Conservation (phyloP, 2,888 invertebrate species). For the Agrypnus murinus region DNA sequence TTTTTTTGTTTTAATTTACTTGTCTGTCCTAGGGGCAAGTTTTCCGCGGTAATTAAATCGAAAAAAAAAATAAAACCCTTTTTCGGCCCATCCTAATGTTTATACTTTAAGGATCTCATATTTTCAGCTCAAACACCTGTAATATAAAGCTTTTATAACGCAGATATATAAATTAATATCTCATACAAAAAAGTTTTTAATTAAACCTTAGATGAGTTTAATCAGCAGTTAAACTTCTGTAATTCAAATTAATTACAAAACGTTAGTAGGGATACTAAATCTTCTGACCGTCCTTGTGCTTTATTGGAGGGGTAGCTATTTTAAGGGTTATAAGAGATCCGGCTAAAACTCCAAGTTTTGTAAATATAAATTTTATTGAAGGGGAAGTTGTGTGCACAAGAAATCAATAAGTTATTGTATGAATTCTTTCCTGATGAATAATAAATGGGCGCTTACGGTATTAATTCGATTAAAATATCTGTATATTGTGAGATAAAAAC, state of each 20-base stretch:
- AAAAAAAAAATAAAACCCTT: too few species aligned
- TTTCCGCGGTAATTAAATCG: too few species aligned
- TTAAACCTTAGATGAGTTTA: conserved; percentile 41
- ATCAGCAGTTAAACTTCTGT: conserved; percentile 36
- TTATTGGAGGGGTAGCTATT: conserved; percentile 28
- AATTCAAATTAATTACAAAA: conserved; percentile 40
- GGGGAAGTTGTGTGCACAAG: conserved; percentile 16
- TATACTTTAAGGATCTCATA: too few species aligned
- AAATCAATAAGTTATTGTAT: conserved; percentile 21
- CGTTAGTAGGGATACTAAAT: conserved; percentile 36
- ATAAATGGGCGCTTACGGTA: neutral
- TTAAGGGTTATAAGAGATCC: conserved; percentile 32
- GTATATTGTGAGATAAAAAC: neutral
- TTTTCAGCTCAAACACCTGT: conserved; percentile 16
- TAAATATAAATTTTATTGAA: conserved; percentile 28
- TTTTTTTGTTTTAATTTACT: too few species aligned
- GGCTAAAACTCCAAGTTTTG: conserved; percentile 29
- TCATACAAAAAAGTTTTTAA: conserved; percentile 36
- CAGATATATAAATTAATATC: conserved; percentile 31
- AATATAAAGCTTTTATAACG: conserved; percentile 4
- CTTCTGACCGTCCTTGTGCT: conserved; percentile 27
- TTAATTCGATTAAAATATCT: conserved; percentile 18
- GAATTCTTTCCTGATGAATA: neutral
- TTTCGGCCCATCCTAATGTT: too few species aligned
- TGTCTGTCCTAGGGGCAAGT: too few species aligned